phyloP scores from a whole-genome alignment of 1,140 invertebrate species.

The Lanistes nyassanus region DNA sequence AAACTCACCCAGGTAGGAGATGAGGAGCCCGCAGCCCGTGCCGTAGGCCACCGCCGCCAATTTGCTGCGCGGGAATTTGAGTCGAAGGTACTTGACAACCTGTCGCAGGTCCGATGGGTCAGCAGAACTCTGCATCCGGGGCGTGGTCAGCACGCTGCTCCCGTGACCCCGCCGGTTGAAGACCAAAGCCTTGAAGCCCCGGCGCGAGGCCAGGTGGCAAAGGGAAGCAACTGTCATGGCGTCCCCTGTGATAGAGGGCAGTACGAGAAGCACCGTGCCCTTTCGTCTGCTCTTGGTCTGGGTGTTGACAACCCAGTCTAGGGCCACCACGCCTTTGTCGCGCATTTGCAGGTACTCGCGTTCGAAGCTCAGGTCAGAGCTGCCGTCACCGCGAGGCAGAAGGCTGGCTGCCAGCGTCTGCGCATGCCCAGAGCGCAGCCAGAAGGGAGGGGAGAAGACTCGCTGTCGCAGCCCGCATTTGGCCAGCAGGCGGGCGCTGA shows the following conservation, averaged over 20 bases:
- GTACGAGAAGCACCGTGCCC: conserved; percentile 37
- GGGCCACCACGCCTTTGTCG: conserved; percentile 52
- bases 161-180: conserved; percentile 56
- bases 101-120: conserved; percentile 52
- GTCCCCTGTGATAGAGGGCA: conserved; percentile 47
- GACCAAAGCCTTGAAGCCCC: conserved; percentile 47
- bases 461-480: conserved; percentile 31
- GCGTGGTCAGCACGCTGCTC: conserved; percentile 48
- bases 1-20: conserved; percentile 58
- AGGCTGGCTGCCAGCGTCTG: conserved; percentile 45
- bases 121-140: conserved; percentile 49
- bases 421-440: conserved; percentile 41
- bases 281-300: conserved; percentile 11
- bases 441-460: conserved; percentile 40
- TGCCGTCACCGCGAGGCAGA: conserved; percentile 20
- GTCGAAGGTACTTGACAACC: conserved; percentile 49
- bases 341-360: conserved; percentile 55
- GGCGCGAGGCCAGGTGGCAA: conserved; percentile 28
- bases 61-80: conserved; percentile 35
- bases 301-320: conserved; percentile 46
- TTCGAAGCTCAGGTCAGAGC: conserved; percentile 30
- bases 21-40: conserved; percentile 47
- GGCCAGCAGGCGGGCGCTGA: conserved; percentile 42
- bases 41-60: conserved; percentile 46
- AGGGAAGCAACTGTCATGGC: conserved; percentile 31